phyloP scores from a whole-genome alignment of 2,888 invertebrate genomes.

The Gryllus longicercus region DNA sequence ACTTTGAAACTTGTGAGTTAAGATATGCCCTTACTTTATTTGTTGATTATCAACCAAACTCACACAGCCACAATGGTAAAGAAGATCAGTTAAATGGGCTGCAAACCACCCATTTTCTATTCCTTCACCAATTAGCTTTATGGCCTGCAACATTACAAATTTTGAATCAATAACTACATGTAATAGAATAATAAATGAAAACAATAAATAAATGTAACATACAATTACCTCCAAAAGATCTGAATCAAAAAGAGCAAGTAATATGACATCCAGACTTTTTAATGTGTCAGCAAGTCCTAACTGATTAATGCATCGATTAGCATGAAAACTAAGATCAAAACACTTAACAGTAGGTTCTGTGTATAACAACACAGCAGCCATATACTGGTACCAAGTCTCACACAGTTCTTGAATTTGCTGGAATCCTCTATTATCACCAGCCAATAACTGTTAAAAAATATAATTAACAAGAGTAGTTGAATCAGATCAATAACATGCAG shows the following conservation, averaged over 20 bases:
- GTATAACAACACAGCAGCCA: constrained; percentile 82
- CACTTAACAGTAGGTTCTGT: constrained; percentile 74
- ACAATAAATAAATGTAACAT: too few relatives aligned
- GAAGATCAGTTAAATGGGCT: constrained; percentile 82
- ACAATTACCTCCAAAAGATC: constrained; percentile 69
- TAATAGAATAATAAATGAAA: too few relatives aligned
- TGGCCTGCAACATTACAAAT: constrained; percentile 56
- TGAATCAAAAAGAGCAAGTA: constrained; percentile 78
- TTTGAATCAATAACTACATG: too few relatives aligned
- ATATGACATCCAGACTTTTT: constrained; percentile 68
- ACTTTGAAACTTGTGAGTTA: too few relatives aligned
- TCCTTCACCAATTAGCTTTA: constrained; percentile 74
- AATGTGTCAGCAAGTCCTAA: constrained; percentile 48
- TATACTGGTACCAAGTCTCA: constrained; percentile 82
- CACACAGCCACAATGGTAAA: constrained; percentile 73
- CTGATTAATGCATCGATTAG: constrained; percentile 62
- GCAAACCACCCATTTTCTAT: constrained; percentile 90
- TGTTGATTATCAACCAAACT: constrained; percentile 64
- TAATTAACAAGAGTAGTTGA: constrained; percentile 28
- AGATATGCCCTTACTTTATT: constrained; percentile 39
- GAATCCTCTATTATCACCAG: constrained; percentile 73
- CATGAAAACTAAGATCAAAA: constrained; percentile 66
- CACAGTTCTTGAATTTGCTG: constrained; percentile 65
- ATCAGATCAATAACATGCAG: not conserved
- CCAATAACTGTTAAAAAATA: constrained; percentile 58